phyloP scores from a whole-genome alignment of 2,888 invertebrate species.

The Prionchulus punctatus region DNA sequence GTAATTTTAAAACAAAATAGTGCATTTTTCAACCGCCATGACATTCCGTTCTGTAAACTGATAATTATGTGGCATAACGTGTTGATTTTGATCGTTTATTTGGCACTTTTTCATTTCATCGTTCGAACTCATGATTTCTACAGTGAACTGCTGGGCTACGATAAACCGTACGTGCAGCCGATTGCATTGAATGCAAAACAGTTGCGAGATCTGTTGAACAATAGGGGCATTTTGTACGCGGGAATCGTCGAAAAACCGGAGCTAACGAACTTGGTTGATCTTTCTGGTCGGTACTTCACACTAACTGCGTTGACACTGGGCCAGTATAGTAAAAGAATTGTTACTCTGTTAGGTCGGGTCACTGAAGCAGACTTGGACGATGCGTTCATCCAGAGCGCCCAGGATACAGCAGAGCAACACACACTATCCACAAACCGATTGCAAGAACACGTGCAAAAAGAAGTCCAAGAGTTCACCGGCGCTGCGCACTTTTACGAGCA shows the following conservation, averaged over 20 bases:
- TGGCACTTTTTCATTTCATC: no score
- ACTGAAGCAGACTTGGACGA: neutral
- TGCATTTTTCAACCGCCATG: no score
- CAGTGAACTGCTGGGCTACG: no score
- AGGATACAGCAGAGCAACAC: no score
- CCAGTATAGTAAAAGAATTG: no score
- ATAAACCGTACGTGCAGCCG: slow-evolving; percentile 36
- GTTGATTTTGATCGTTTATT: no score
- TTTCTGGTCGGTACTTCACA: slow-evolving; percentile 31
- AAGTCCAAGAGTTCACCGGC: neutral
- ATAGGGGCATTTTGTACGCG: slow-evolving; percentile 36
- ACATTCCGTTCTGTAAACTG: no score
- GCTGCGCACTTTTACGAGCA: neutral
- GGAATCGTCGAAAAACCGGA: slow-evolving; percentile 35
- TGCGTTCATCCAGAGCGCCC: no score
- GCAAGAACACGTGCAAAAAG: neutral
- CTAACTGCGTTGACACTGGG: no score
- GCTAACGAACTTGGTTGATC: slow-evolving; percentile 32
- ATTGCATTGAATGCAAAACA: slow-evolving; percentile 34
- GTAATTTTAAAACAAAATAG: neutral
- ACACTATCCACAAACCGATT: no score
- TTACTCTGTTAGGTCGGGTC: neutral
- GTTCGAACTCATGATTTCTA: no score
- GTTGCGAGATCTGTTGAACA: slow-evolving; percentile 35
- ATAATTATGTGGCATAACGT: no score